Evolutionary conservation across 2,113 vertebrate genomes (phyloP), one percentile per base, ranked within the genome.

Genomic region (Ammodytes dubius): DNA sequence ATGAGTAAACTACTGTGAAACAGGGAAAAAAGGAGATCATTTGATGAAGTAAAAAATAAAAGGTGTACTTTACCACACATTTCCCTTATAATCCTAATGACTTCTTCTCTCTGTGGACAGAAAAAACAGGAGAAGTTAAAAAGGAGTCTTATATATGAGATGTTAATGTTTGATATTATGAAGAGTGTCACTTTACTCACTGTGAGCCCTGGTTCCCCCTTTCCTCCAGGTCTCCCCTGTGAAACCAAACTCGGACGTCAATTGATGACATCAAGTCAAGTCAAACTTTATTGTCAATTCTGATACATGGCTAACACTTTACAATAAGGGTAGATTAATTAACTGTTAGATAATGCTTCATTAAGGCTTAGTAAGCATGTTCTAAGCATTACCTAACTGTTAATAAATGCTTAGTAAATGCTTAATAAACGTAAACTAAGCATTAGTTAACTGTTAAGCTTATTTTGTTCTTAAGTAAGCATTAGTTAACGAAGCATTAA

Each of bases 41-140:
- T 27, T 27, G 27, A 27, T 27, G 27, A 27, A 27, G 27, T 27
- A 27, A 27, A 27, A 27, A 27, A 40, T 8, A 10, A 50, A 83
- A n/a, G 1, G 3, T 40, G 53, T 82, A 1, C 57, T 95, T 96
- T 96, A 97, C 97, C 96, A 90, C 96, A 97, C 75, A 97, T 96
- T 90, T 97, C 96, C 65, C 80, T 91, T 81, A 97, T 97, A 79
- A 98, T 95, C 85, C 88, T 95, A 89, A 97, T 95, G 83, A 97
- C 92, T 12, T 97, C 96, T 92, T 97, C 96, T 94, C 86, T 96
- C 97, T 97, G 93, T 43, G 11, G 27, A 59, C 37, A 90, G 85
- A 85, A 73, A 54, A 65, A 39, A 66, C 27, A 27, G 27, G 27
- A 54, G 39, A 61, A 42, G 3, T 39, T 54, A 2, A 57, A 68